Percentiles rank a stretch among this genome's conserved stretches.
These are phyloP conservation scores for Volucella zonaria DNA, from an alignment of 2,888 invertebrate species.

Conservation along the genomic window DNA sequence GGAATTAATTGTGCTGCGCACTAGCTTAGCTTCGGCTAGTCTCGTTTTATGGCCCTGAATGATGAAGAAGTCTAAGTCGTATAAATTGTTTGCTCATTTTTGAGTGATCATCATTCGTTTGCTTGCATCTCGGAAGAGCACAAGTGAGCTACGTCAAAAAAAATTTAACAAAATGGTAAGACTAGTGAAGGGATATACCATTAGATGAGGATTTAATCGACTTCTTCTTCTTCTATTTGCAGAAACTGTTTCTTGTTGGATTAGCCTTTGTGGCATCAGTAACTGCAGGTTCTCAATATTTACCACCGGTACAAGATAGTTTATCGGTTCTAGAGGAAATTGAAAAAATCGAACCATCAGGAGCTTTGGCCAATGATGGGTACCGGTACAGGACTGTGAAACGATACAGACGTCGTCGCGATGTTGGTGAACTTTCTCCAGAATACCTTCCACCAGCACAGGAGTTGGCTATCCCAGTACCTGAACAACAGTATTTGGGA, in stretches of 20 bases:
- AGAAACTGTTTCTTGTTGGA: constrained; percentile 67
- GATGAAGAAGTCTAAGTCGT: constrained; percentile 31
- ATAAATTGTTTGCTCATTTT: constrained; percentile 64
- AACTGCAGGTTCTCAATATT: constrained; percentile 25
- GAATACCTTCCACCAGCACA: constrained; percentile 50
- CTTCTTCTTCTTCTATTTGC: neutral
- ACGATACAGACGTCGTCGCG: constrained; percentile 39
- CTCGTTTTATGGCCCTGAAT: constrained; percentile 39
- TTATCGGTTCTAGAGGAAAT: constrained; percentile 46
- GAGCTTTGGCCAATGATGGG: constrained; percentile 29
- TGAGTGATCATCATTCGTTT: constrained; percentile 64
- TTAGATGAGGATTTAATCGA: neutral
- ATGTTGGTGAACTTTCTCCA: constrained; percentile 14
- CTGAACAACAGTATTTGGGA: constrained; percentile 39
- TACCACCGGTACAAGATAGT: constrained; percentile 44
- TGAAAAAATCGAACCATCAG: constrained; percentile 20
- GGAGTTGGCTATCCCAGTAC: constrained; percentile 11
- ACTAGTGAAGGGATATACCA: neutral
- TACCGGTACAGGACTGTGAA: constrained; percentile 41
- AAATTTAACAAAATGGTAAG: constrained; percentile 53
- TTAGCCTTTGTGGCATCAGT: constrained; percentile 57
- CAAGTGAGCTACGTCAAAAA: constrained; percentile 29
- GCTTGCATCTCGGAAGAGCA: constrained; percentile 44
- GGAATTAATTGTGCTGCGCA: constrained; percentile 33
- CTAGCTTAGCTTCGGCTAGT: neutral